These are phyloP conservation scores for Drosophila rubida DNA, from an alignment of 2,888 invertebrate species.

Conservation along the genomic window DNA sequence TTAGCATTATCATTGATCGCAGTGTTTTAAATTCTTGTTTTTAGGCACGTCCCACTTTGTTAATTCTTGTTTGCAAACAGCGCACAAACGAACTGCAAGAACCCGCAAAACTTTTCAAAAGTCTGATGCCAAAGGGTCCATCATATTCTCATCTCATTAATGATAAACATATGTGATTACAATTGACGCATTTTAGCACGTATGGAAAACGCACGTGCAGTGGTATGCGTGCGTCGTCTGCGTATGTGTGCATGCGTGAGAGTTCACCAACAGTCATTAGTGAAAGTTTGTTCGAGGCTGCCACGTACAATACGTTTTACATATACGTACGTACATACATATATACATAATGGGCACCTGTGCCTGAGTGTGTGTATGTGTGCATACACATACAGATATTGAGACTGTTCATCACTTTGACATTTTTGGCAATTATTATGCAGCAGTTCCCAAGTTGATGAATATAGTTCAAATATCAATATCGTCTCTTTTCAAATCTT, in stretches of 20 bases:
- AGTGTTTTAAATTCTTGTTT: constrained; percentile 12
- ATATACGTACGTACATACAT: constrained; percentile 36
- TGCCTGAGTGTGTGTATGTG: no score
- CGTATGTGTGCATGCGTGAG: constrained; percentile 38
- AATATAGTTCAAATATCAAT: constrained; percentile 21
- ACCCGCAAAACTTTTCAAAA: neutral
- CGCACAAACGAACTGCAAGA: neutral
- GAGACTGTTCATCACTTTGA: constrained; percentile 25
- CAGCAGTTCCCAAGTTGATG: neutral
- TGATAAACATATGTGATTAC: constrained; percentile 30
- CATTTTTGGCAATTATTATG: constrained; percentile 11
- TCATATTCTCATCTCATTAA: constrained; percentile 3
- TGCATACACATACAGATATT: constrained; percentile 20
- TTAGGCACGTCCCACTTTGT: constrained; percentile 35
- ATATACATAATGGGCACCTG: constrained; percentile 35
- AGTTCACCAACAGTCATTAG: constrained; percentile 81
- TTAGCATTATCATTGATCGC: constrained; percentile 17
- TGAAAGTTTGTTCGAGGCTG: constrained; percentile 72
- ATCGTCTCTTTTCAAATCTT: constrained; percentile 33
- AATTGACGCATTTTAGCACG: constrained; percentile 49
- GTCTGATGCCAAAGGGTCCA: neutral
- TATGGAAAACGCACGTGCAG: constrained; percentile 49
- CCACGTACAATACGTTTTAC: constrained; percentile 69
- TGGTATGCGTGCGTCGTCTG: constrained; percentile 23
- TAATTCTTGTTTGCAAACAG: constrained; percentile 6